Percentiles rank a stretch among this genome's conserved stretches.
phyloP scores from a whole-genome alignment of 2,888 invertebrate species.

The Ommatoiulus sabulosus region DNA sequence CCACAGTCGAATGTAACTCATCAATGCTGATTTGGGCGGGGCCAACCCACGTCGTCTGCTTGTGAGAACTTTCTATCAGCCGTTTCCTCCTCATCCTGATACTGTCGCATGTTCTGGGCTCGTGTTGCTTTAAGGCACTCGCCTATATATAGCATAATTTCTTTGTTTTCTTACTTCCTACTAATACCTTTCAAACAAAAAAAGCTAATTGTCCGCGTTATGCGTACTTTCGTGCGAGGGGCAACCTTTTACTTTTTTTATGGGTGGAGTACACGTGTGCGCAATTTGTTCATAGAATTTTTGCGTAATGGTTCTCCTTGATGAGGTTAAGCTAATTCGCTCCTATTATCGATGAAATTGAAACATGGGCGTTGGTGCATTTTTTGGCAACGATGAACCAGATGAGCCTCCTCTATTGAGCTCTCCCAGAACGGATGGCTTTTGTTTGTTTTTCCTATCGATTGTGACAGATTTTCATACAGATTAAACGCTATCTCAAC shows the following conservation, averaged over 20 bases:
- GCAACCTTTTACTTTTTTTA: neutral
- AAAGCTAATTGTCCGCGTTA: neutral
- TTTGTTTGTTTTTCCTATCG: conserved; percentile 27
- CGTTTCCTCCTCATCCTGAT: too few relatives aligned
- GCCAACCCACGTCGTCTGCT: too few relatives aligned
- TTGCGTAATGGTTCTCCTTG: conserved; percentile 18
- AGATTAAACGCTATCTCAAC: conserved; percentile 36
- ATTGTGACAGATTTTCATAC: conserved; percentile 43
- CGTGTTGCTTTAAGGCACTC: too few relatives aligned
- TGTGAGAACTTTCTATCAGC: too few relatives aligned
- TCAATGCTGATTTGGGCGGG: too few relatives aligned
- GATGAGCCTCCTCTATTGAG: neutral
- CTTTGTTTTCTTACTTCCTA: neutral
- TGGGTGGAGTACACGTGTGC: conserved; percentile 2
- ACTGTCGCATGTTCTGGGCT: too few relatives aligned
- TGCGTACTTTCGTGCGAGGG: neutral
- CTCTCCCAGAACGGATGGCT: conserved; percentile 10
- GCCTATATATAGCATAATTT: neutral
- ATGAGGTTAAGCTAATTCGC: conserved; percentile 40
- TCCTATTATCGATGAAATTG: conserved; percentile 37
- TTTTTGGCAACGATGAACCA: conserved; percentile 14
- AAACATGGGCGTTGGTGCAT: conserved; percentile 42
- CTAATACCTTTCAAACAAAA: conserved; percentile 22
- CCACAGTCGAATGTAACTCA: too few relatives aligned
- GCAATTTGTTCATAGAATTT: conserved; percentile 18